These are phyloP conservation scores for Halcyon leucocephala DNA, from an alignment of 2,797 vertebrate species.

Conservation along the genomic window DNA sequence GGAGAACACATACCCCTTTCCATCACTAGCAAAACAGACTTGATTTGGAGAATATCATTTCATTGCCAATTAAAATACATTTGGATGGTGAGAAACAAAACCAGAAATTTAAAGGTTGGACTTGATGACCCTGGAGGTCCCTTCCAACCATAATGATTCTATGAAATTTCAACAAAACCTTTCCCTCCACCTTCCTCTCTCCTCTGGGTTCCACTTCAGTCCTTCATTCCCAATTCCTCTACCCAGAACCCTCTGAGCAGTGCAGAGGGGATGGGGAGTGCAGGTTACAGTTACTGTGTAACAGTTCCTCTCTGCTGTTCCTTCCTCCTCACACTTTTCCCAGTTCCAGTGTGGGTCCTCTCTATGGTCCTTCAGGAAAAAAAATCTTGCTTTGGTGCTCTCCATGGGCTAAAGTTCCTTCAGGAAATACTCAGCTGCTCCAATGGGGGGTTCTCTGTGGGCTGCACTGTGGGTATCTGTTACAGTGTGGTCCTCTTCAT, in stretches of 20 bases:
- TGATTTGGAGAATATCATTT: background rate
- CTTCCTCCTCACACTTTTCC: background rate
- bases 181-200: rapidly evolving
- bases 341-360: background rate
- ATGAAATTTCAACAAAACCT: background rate
- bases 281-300: rapidly evolving
- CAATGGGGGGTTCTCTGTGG: rapidly evolving
- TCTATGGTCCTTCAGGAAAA: background rate
- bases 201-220: background rate
- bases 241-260: background rate
- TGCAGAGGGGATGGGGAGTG: rapidly evolving
- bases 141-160: too few species aligned
- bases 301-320: background rate
- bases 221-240: background rate
- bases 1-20: background rate
- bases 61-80: background rate
- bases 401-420: background rate
- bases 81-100: background rate
- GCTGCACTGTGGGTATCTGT: background rate
- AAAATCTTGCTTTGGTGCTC: background rate
- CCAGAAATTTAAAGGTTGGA: background rate
- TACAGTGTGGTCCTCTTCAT: background rate
- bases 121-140: too few species aligned
- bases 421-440: background rate
- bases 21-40: background rate